Percentiles rank a stretch among this genome's conserved stretches.
Evolutionary conservation across 1,140 invertebrate genomes (phyloP).

Genomic region (Rhagoletis pomonella): DNA sequence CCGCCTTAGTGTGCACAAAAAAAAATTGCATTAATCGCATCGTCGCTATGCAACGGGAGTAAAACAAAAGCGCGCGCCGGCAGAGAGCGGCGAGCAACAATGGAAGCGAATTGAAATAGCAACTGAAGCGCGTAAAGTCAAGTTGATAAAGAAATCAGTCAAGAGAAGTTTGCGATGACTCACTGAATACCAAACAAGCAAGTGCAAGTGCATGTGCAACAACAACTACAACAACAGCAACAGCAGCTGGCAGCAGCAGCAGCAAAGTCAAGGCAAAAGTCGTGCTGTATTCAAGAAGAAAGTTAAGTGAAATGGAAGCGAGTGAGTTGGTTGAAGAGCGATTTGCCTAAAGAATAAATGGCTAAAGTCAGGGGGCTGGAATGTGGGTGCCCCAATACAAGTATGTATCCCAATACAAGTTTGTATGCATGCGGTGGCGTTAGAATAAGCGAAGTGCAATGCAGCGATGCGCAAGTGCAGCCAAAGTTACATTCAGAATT

Average conservation of each 20-base stretch:
- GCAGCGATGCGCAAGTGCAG: background rate
- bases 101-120: constrained; percentile 13
- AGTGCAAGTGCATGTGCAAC: background rate
- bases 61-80: background rate
- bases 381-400: background rate
- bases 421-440: background rate
- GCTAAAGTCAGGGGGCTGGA: background rate
- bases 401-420: no score
- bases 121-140: constrained; percentile 32
- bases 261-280: constrained; percentile 6
- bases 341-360: background rate
- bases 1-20: background rate
- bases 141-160: constrained; percentile 47
- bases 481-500: background rate
- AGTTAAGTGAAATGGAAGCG: constrained; percentile 42
- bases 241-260: no score
- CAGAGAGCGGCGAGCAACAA: background rate
- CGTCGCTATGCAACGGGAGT: background rate
- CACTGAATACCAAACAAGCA: constrained; percentile 23
- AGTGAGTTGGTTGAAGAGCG: constrained; percentile 15
- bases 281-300: constrained; percentile 9
- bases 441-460: background rate
- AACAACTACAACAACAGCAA: background rate
- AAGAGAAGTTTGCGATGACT: constrained; percentile 27
- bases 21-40: background rate